Percentiles rank a stretch among this genome's conserved stretches.
These are phyloP conservation scores for Drosophila atroscutellata DNA, from an alignment of 2,888 invertebrate species.

Conservation along the genomic window DNA sequence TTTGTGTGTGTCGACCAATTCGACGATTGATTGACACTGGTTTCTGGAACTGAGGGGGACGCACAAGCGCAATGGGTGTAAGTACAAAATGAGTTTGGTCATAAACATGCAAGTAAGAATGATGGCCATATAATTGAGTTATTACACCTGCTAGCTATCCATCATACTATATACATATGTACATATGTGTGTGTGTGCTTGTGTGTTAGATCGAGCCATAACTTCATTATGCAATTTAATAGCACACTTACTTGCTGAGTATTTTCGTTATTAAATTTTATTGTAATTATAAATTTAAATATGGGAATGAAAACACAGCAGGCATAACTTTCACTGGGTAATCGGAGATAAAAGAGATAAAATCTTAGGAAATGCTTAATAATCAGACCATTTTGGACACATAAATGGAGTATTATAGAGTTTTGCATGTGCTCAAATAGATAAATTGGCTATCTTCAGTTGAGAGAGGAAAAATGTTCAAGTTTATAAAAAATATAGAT, in stretches of 20 bases:
- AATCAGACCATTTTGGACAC: background rate
- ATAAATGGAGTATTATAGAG: background rate
- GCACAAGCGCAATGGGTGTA: constrained; percentile 20
- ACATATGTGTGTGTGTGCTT: background rate
- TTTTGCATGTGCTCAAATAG: background rate
- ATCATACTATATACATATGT: background rate
- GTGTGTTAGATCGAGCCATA: background rate
- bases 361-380: background rate
- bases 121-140: constrained; percentile 30
- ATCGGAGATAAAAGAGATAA: too few species aligned
- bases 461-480: background rate
- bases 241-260: background rate
- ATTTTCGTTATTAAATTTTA: background rate
- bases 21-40: constrained; percentile 64
- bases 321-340: background rate
- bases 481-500: background rate
- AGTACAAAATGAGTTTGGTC: constrained; percentile 4
- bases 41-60: constrained; percentile 38
- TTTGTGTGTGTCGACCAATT: constrained; percentile 47
- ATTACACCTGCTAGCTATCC: constrained; percentile 17
- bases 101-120: constrained; percentile 27
- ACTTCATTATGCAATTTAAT: constrained; percentile 1
- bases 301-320: background rate
- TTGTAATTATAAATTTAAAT: background rate
- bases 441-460: background rate